Percentiles rank a stretch among this genome's conserved stretches.
Conservation (phyloP, 2,888 invertebrate genomes). For the Acleris literana region DNA sequence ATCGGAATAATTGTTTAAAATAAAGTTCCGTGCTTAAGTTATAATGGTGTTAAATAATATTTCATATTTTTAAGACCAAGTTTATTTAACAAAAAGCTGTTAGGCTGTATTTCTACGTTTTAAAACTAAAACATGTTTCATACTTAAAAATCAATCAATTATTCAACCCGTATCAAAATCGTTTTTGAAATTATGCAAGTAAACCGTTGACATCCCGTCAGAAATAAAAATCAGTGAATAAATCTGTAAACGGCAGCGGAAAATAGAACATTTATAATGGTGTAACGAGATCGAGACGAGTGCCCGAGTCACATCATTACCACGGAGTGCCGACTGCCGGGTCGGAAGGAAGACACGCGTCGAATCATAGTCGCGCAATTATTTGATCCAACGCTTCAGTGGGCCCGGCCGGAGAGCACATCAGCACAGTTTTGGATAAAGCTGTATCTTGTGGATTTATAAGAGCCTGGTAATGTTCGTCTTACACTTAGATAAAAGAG, state of each 20-base stretch:
- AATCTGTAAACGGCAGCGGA: slow-evolving; percentile 47
- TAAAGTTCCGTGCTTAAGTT: not conserved
- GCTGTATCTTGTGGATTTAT: not conserved
- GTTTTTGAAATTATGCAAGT: not conserved
- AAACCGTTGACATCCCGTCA: not conserved
- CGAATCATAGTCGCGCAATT: slow-evolving; percentile 43
- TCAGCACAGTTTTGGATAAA: slow-evolving; percentile 1
- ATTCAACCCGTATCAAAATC: no score
- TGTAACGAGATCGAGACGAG: slow-evolving; percentile 50
- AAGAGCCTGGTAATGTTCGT: no score
- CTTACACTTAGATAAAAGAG: no score
- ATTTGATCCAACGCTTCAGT: slow-evolving; percentile 27
- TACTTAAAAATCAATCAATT: no score
- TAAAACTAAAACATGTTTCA: no score
- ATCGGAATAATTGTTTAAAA: slow-evolving; percentile 9
- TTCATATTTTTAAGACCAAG: not conserved
- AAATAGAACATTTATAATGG: slow-evolving; percentile 55
- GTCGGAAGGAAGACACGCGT: slow-evolving; percentile 48
- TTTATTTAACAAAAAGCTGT: no score
- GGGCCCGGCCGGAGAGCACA: slow-evolving; percentile 1
- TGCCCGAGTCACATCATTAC: slow-evolving; percentile 63
- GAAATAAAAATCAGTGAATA: slow-evolving; percentile 40
- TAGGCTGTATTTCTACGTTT: no score
- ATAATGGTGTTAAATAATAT: no score
- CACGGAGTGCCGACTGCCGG: slow-evolving; percentile 40